phyloP scores from a whole-genome alignment of 2,797 vertebrate genomes.

The Oreonectes daqikongensis region DNA sequence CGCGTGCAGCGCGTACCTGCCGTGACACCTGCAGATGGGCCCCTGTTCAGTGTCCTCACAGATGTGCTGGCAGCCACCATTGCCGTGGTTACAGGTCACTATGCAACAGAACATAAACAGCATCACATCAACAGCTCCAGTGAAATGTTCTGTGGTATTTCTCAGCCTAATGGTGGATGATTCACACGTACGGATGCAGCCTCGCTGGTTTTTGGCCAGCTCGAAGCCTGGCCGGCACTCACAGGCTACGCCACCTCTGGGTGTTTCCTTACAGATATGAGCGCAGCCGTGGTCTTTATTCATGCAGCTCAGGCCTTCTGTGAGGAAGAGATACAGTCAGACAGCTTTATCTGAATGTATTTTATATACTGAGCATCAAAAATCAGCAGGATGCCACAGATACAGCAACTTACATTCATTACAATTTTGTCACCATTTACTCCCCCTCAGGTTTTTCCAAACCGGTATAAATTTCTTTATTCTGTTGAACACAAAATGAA shows the following conservation, averaged over 20 bases:
- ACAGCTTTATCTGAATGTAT: not conserved
- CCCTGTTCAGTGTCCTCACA: conserved; percentile 92
- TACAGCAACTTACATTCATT: not conserved
- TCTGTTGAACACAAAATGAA: no score
- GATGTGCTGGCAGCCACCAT: conserved; percentile 94
- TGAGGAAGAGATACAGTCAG: conserved; percentile 44
- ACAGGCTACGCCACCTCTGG: conserved; percentile 90
- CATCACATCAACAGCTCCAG: conserved; percentile 11
- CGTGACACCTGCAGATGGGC: conserved; percentile 90
- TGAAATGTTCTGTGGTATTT: conserved; percentile 17
- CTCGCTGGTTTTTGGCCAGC: conserved; percentile 92
- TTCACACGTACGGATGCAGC: conserved; percentile 88
- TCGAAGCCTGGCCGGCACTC: conserved; percentile 97
- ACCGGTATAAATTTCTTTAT: no score
- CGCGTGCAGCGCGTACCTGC: conserved; percentile 84
- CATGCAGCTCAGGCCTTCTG: conserved; percentile 99
- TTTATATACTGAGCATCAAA: not conserved
- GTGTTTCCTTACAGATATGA: conserved; percentile 96
- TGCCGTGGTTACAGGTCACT: conserved; percentile 98
- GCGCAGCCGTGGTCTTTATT: conserved; percentile 96
- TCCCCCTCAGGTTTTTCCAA: no score
- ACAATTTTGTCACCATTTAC: no score
- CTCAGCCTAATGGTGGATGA: conserved; percentile 8
- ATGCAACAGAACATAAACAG: conserved; percentile 55
- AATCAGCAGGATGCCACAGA: not conserved